Evolutionary conservation across 2,888 invertebrate genomes (phyloP).

Genomic region (Desoria tigrina): DNA sequence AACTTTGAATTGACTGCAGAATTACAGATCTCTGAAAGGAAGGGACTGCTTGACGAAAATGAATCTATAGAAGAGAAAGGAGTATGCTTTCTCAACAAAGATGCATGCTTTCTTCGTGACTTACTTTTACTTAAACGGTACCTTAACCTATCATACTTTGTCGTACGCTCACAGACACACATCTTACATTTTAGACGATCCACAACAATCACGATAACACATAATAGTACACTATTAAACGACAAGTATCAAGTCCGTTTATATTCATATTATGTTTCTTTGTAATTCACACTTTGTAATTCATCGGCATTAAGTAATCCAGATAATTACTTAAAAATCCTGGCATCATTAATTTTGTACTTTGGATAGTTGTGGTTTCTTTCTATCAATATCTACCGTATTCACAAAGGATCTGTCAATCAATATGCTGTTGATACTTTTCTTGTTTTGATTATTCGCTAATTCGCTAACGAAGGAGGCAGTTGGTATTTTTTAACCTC

Average conservation of each 20-base stretch:
- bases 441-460: no score
- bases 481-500: no score
- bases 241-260: neutral
- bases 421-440: neutral
- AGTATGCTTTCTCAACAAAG: no score
- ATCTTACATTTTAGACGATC: neutral
- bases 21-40: slow-evolving; percentile 12
- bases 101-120: no score
- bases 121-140: no score
- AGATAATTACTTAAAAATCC: slow-evolving; percentile 29
- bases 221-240: neutral
- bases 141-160: no score
- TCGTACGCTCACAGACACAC: neutral
- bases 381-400: slow-evolving; percentile 21
- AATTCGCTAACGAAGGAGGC: no score
- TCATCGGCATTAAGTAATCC: slow-evolving; percentile 15
- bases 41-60: slow-evolving; percentile 8
- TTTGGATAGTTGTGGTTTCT: slow-evolving; percentile 53
- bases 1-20: no score
- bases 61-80: no score
- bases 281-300: slow-evolving; percentile 8
- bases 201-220: slow-evolving; percentile 2
- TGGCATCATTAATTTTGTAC: slow-evolving; percentile 54
- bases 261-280: neutral
- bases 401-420: slow-evolving; percentile 15